Conservation (phyloP, 2,888 invertebrate genomes). For the Gandaritis pyraliata region DNA sequence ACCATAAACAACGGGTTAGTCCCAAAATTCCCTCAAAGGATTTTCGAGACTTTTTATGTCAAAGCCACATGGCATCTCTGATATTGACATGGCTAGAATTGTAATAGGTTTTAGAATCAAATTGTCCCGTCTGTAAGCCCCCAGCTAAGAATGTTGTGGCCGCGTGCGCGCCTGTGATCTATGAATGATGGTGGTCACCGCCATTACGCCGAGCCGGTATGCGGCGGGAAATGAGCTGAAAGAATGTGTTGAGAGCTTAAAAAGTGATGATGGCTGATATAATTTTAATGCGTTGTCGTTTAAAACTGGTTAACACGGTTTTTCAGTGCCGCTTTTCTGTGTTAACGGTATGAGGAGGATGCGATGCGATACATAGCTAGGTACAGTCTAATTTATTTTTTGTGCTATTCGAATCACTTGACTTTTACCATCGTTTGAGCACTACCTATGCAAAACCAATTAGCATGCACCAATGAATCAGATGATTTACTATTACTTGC, state of each 20-base stretch:
- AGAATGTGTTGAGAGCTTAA: constrained; percentile 59
- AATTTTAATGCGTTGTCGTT: constrained; percentile 39
- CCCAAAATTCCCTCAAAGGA: no score
- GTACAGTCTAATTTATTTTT: no score
- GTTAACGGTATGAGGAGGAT: constrained; percentile 6
- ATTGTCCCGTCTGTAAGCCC: constrained; percentile 26
- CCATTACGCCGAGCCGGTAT: constrained; percentile 60
- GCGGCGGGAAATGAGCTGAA: constrained; percentile 59
- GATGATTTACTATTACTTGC: constrained; percentile 31
- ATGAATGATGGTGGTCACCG: constrained; percentile 54
- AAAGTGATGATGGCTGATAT: constrained; percentile 51
- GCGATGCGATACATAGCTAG: no score
- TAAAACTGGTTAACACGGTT: constrained; percentile 19
- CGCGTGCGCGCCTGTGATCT: constrained; percentile 54
- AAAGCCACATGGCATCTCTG: no score
- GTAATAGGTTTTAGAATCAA: neutral
- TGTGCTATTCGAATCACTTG: no score
- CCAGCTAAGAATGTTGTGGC: constrained; percentile 37
- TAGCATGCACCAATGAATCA: constrained; percentile 31
- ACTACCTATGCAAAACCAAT: constrained; percentile 14
- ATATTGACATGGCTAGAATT: neutral
- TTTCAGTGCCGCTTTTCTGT: constrained; percentile 16
- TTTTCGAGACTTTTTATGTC: no score
- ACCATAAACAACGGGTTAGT: no score
- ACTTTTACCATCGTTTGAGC: neutral